phyloP scores from a whole-genome alignment of 1,140 invertebrate genomes.

The Drusus annulatus region DNA sequence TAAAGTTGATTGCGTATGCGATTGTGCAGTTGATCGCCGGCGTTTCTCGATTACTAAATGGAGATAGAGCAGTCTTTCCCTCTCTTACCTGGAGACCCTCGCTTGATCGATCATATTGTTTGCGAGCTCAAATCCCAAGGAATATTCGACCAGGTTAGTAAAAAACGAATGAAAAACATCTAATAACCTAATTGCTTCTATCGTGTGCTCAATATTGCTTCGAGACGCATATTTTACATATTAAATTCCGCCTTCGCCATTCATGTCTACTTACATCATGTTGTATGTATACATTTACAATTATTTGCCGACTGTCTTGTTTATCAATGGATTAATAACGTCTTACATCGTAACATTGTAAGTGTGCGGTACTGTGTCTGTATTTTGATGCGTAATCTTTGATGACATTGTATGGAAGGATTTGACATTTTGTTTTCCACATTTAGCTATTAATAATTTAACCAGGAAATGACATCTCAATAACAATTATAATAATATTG shows the following conservation, averaged over 20 bases:
- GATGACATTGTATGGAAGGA: no score
- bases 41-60: constrained; percentile 32
- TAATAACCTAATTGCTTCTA: no score
- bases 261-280: no score
- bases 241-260: no score
- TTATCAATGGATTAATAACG: neutral
- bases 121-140: constrained; percentile 53
- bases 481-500: no score
- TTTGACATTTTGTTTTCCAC: no score
- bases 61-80: constrained; percentile 41
- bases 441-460: no score
- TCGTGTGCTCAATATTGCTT: no score
- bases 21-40: neutral
- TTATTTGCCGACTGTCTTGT: neutral
- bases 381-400: no score
- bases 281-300: neutral
- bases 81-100: constrained; percentile 46
- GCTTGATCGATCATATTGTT: constrained; percentile 50
- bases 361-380: no score
- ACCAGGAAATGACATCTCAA: no score
- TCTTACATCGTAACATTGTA: neutral
- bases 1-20: constrained; percentile 17
- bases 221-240: no score
- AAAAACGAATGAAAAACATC: neutral
- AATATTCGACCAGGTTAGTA: constrained; percentile 55